Evolutionary conservation across 2,797 vertebrate species (phyloP), one percentile per base, ranked within the genome.

Genomic region (Ataeniobius toweri): DNA sequence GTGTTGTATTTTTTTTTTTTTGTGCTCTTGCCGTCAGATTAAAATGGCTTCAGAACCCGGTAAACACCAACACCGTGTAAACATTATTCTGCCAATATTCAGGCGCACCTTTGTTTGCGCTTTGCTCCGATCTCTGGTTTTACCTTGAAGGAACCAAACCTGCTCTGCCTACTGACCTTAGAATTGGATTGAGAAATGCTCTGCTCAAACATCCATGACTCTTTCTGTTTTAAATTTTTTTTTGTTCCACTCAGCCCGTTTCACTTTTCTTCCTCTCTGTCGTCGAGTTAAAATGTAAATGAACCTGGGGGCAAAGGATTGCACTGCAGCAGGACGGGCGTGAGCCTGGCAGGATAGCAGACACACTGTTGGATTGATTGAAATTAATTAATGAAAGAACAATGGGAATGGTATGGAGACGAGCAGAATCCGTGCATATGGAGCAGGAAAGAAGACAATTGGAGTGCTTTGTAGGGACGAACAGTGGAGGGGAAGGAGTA

Each of bases 61-160:
- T 74, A 50, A 26, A 72, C n/a, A 24, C 26, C 18, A 75, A 55
- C 20, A 48, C 59, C 20, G 70, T 50, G 18, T 26, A 71, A 85
- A 80, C 56, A 59, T 61, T 10, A 8, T 78, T 36, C 7, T 56
- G 24, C 20, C 68, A 3, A 31, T n/a, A 72, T 73, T 13, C 0
- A 1, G 72, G 50, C 51, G n/a, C 70, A 78, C 81, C 79, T 87
- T 88, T 89, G 83, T 87, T 91, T 89, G 73, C 76, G 70, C 58
- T 24, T 22, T 12, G 22, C 53, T 83, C 70, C 41, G 3, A 4
- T 67, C 0, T 6, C 69, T 72, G 82, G 70, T 80, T 78, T 83
- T 80, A 75, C 76, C 75, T 24, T 6, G 9, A 75, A 81, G 48
- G 10, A 79, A 55, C n/a, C 0, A 0, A 69, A 26, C 41, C 53